Percentiles rank a stretch among this genome's conserved stretches.
Evolutionary conservation across 2,888 invertebrate species (phyloP).

Genomic region (Crioceris asparagi): DNA sequence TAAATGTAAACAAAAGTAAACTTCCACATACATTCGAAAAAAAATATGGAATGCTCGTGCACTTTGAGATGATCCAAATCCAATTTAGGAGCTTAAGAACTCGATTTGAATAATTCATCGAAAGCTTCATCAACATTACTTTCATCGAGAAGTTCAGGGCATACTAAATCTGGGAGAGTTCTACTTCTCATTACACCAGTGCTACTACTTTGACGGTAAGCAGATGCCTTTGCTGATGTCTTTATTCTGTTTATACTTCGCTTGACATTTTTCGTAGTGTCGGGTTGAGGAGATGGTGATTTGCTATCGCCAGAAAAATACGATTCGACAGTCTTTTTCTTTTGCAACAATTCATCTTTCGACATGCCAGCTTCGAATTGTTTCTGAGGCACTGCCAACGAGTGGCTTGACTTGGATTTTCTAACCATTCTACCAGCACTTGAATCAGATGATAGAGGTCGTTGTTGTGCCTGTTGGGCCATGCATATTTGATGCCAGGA

Average conservation of each 20-base stretch:
- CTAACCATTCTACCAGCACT: constrained; percentile 22
- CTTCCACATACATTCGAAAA: neutral
- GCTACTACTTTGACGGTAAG: constrained; percentile 21
- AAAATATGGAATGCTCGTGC: too few relatives aligned
- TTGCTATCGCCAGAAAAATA: constrained; percentile 51
- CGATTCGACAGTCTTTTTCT: constrained; percentile 62
- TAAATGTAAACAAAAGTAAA: too few relatives aligned
- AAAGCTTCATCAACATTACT: constrained; percentile 80
- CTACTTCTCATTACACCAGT: constrained; percentile 59
- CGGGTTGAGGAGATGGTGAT: constrained; percentile 31
- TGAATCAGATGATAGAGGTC: constrained; percentile 29
- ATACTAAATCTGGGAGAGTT: constrained; percentile 64
- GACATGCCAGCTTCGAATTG: constrained; percentile 68
- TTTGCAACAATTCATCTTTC: constrained; percentile 55
- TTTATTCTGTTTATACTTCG: constrained; percentile 38
- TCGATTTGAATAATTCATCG: constrained; percentile 65
- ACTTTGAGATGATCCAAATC: too few relatives aligned
- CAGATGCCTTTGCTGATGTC: constrained; percentile 43
- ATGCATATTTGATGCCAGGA: constrained; percentile 65
- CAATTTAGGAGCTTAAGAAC: too few relatives aligned
- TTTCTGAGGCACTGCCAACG: constrained; percentile 59
- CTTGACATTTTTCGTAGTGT: constrained; percentile 22
- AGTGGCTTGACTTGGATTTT: constrained; percentile 65
- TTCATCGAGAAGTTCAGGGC: constrained; percentile 58
- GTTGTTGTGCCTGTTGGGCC: constrained; percentile 18